phyloP scores from a whole-genome alignment of 2,113 vertebrate genomes.

The Scatophagus argus region DNA sequence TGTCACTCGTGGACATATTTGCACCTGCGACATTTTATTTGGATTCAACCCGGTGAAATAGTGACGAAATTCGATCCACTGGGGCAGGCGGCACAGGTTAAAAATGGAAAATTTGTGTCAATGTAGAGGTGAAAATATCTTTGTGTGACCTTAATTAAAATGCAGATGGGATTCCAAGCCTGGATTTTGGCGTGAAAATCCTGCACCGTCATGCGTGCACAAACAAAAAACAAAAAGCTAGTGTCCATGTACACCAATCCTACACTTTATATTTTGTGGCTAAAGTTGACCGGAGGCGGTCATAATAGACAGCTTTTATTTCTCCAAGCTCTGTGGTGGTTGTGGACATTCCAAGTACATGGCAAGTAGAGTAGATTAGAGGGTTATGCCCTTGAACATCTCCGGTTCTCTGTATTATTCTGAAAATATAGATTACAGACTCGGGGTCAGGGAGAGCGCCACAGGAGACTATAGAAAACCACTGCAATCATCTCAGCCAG shows the following conservation, averaged over 20 bases:
- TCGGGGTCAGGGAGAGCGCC: constrained; percentile 68
- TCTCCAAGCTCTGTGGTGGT: constrained; percentile 38
- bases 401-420: constrained; percentile 76
- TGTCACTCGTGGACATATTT: constrained; percentile 38
- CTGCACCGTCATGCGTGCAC: too few relatives aligned
- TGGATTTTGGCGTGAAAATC: too few relatives aligned
- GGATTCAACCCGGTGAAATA: too few relatives aligned
- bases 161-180: too few relatives aligned
- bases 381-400: constrained; percentile 79
- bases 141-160: too few relatives aligned
- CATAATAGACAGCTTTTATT: constrained; percentile 36
- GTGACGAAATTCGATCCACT: too few relatives aligned
- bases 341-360: constrained; percentile 63
- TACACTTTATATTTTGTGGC: too few relatives aligned
- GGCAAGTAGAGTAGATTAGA: constrained; percentile 78
- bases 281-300: neutral
- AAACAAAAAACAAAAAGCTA: too few relatives aligned
- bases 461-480: constrained; percentile 73
- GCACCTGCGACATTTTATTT: neutral
- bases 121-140: too few relatives aligned
- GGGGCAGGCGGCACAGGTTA: too few relatives aligned
- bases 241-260: too few relatives aligned
- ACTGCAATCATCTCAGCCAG: constrained; percentile 71
- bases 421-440: constrained; percentile 78
- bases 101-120: too few relatives aligned